Percentiles rank a stretch among this genome's conserved stretches.
Conservation (phyloP, 2,797 vertebrate genomes). For the Aselliscus stoliczkanus region DNA sequence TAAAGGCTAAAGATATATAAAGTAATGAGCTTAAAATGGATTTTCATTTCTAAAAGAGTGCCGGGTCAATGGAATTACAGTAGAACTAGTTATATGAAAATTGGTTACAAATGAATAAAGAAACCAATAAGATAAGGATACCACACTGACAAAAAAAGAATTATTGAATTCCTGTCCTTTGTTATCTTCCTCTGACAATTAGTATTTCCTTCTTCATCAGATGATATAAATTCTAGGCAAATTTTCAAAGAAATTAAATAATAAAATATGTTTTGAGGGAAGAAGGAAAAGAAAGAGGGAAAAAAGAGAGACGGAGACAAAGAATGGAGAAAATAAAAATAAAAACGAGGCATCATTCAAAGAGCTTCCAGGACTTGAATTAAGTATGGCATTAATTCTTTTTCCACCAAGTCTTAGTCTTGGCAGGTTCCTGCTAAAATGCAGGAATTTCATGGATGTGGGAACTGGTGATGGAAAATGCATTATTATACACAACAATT, state of each 20-base stretch:
- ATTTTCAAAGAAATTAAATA: slow-evolving; percentile 40
- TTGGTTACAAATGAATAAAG: slow-evolving; percentile 33
- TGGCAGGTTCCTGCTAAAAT: slow-evolving; percentile 67
- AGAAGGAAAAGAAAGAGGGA: background rate
- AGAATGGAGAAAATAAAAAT: background rate
- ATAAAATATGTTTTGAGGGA: background rate
- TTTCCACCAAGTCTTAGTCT: slow-evolving; percentile 47
- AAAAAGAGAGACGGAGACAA: background rate
- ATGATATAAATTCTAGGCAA: slow-evolving; percentile 9
- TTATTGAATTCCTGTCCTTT: slow-evolving; percentile 3
- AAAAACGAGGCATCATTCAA: background rate
- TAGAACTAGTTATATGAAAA: slow-evolving; percentile 16
- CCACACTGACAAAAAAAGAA: slow-evolving; percentile 10
- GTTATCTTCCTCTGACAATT: background rate
- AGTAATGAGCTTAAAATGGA: slow-evolving; percentile 41
- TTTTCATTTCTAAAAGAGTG: background rate
- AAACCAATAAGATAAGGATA: slow-evolving; percentile 18
- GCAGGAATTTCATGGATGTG: slow-evolving; percentile 67
- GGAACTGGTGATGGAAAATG: slow-evolving; percentile 64
- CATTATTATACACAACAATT: slow-evolving; percentile 72
- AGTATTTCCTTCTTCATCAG: background rate
- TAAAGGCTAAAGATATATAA: slow-evolving; percentile 54
- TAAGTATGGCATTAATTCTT: slow-evolving; percentile 46
- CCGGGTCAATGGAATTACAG: background rate
- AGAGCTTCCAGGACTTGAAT: slow-evolving; percentile 27